Evolutionary conservation across 2,797 vertebrate species (phyloP).

Genomic region (Triplophysa bombifrons): DNA sequence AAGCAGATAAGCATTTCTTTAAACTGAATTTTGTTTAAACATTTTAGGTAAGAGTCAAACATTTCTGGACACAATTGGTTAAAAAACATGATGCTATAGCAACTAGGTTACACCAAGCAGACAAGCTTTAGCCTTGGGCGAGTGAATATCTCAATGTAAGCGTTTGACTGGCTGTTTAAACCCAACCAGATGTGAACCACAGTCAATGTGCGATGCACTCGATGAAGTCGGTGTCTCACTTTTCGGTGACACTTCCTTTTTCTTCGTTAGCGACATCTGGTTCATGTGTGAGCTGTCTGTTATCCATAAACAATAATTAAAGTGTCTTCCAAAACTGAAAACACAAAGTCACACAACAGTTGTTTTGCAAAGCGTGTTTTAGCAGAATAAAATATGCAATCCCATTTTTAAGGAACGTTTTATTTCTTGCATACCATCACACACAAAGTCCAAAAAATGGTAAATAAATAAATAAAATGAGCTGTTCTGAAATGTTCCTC

Average conservation of each 20-base stretch:
- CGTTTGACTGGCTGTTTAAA: background rate
- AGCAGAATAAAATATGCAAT: background rate
- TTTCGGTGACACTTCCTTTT: conserved; percentile 4
- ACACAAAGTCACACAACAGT: conserved; percentile 6
- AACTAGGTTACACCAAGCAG: background rate
- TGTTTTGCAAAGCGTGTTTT: background rate
- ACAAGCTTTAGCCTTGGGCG: conserved; percentile 10
- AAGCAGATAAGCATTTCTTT: background rate
- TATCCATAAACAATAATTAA: conserved; percentile 14
- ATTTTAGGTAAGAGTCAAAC: conserved; percentile 3
- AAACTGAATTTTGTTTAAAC: background rate
- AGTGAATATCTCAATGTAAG: conserved; percentile 10
- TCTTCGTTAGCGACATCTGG: background rate
- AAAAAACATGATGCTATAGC: background rate
- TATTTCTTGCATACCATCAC: background rate
- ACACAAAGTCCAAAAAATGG: background rate
- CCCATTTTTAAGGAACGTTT: background rate
- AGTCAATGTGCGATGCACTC: conserved; percentile 12
- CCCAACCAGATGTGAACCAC: background rate
- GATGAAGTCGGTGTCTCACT: conserved; percentile 1
- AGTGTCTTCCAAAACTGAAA: conserved; percentile 4
- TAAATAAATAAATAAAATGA: background rate
- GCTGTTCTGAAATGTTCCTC: background rate
- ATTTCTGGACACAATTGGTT: background rate
- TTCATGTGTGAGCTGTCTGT: conserved; percentile 8